Evolutionary conservation across 2,888 invertebrate genomes (phyloP), one percentile per base, ranked within the genome.

Genomic region (Phaedon cochleariae): DNA sequence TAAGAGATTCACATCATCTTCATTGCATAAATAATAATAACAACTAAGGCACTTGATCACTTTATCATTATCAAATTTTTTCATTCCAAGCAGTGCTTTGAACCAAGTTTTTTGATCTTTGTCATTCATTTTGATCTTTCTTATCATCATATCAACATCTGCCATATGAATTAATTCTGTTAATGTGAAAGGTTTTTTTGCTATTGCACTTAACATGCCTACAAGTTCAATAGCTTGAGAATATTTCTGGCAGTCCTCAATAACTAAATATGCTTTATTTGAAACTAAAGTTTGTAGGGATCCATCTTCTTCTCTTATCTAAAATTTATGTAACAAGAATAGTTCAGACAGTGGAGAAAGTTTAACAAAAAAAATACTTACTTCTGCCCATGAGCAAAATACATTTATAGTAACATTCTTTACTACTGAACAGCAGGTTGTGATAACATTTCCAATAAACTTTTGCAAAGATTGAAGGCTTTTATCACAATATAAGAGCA

Each of bases 351-450:
- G 6, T 4, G 41, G n/a, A 4, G 2, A 15, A 41, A 17, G 9
- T n/a, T n/a, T 17, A 41, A 15, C 9, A 2, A 57, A 65, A 73
- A 71, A 53, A 21, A 41, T 7, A 55, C 64, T 74, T 74, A 82
- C 82, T 76, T 83, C 82, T 17, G 80, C 81, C 83, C 83, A 83
- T 51, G 71, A 59, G 69, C 79, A 79, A 67, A 73, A 83, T 2
- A 82, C 77, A 68, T 80, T 72, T 12, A 83, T 48, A 12, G 83
- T 79, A 29, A 83, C 74, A 55, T 73, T 74, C 63, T 74, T 75
- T 54, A 79, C 64, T 34, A 83, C 59, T 9, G 66, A 67, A 58
- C 71, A 72, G 29, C 76, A 72, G 3, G 76, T 69, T 31, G 67
- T 60, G 6, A 81, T 59, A 9, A 82, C 34, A 58, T 73, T 65